phyloP scores from a whole-genome alignment of 2,888 invertebrate species.

The Drosophila setosimentum region DNA sequence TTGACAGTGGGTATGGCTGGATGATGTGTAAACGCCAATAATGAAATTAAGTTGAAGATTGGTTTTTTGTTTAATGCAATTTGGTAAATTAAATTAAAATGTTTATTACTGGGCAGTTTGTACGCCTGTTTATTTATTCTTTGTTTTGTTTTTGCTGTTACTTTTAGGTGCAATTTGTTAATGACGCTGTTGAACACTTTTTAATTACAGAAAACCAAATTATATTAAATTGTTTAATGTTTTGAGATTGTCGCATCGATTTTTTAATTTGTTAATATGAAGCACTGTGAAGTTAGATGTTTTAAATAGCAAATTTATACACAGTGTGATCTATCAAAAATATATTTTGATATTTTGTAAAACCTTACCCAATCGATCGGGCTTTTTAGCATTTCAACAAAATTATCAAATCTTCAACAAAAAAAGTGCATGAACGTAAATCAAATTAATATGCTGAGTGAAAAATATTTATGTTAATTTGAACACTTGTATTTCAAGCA shows the following conservation, averaged over 20 bases:
- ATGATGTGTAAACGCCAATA: conserved; percentile 59
- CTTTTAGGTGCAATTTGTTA: conserved; percentile 48
- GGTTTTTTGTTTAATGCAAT: conserved; percentile 66
- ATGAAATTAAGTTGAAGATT: conserved; percentile 77
- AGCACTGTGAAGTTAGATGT: conserved; percentile 1
- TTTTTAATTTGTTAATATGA: conserved; percentile 14
- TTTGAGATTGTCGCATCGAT: conserved; percentile 15
- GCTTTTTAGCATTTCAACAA: conserved; percentile 30
- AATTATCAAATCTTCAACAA: background rate
- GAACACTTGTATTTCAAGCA: conserved; percentile 10
- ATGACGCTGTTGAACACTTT: conserved; percentile 66
- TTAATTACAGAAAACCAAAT: conserved; percentile 62
- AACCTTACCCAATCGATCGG: background rate
- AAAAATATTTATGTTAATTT: conserved; percentile 74
- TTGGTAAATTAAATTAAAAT: conserved; percentile 79
- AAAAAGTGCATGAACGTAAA: conserved; percentile 29
- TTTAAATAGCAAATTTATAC: conserved; percentile 29
- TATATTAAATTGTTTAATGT: conserved; percentile 37
- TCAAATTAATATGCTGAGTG: conserved; percentile 50
- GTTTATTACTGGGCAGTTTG: conserved; percentile 69
- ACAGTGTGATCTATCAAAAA: background rate
- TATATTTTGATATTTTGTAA: conserved; percentile 5
- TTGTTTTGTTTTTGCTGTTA: conserved; percentile 38
- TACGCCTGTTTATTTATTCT: conserved; percentile 44
- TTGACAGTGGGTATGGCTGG: conserved; percentile 20